Evolutionary conservation across 2,797 vertebrate species (phyloP).

Genomic region (Chaenodraco wilsoni): DNA sequence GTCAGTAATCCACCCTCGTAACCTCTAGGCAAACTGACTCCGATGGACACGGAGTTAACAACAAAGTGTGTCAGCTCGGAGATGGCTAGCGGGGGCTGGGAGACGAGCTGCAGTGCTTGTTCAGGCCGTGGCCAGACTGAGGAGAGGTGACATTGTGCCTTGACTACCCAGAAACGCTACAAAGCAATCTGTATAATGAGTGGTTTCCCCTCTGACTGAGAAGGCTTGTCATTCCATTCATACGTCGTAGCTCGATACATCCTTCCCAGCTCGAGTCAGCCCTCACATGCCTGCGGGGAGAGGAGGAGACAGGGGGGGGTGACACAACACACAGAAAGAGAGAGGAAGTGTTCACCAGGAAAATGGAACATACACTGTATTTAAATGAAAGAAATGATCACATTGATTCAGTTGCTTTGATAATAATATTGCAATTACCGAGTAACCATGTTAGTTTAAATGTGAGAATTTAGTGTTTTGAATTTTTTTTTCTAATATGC

Average conservation of each 20-base stretch:
- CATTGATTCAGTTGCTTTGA: conserved; percentile 48
- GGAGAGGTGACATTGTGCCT: conserved; percentile 73
- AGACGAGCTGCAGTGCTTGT: conserved; percentile 29
- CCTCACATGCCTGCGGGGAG: conserved; percentile 52
- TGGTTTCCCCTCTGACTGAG: conserved; percentile 69
- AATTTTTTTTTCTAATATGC: conserved; percentile 33
- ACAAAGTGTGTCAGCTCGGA: conserved; percentile 49
- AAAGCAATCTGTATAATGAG: conserved; percentile 83
- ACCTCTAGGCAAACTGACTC: conserved; percentile 58
- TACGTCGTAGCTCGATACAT: conserved; percentile 60
- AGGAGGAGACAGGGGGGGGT: conserved; percentile 50
- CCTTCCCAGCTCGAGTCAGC: conserved; percentile 52
- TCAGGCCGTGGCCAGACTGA: conserved; percentile 57
- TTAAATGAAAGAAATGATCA: conserved; percentile 42
- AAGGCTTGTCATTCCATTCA: conserved; percentile 71
- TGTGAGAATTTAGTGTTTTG: conserved; percentile 31
- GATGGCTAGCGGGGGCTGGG: conserved; percentile 12
- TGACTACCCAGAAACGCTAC: conserved; percentile 68
- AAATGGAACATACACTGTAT: conserved; percentile 29
- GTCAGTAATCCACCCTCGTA: conserved; percentile 48
- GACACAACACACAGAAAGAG: conserved; percentile 57
- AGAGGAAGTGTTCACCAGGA: conserved; percentile 46
- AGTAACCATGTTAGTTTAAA: conserved; percentile 43
- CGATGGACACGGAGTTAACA: conserved; percentile 41
- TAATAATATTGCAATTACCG: conserved; percentile 41